Evolutionary conservation across 2,113 vertebrate genomes (phyloP), one percentile per base, ranked within the genome.

Genomic region (Petromus typicus): DNA sequence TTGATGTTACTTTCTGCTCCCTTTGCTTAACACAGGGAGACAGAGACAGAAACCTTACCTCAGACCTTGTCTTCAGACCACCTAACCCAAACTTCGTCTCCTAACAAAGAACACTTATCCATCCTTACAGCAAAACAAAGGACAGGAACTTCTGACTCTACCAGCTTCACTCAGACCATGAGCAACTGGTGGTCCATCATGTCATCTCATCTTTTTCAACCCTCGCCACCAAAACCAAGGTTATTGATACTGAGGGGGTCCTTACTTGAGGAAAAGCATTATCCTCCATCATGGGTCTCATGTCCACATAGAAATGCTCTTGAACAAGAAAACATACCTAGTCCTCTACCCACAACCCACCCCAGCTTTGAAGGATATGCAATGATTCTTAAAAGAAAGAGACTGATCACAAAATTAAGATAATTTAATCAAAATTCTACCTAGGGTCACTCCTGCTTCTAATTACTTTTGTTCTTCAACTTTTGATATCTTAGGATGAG

Each of bases 351-450:
- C 17, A 43, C 20, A 1, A 2, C 22, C 27, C 12, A 12, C 10
- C 17, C 73, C 23, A 89, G 9, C 71, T 86, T 79, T 16, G 32
- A 11, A 90, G 48, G 14, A 32, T 27, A 83, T 0, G 5, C 57
- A n/a, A n/a, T n/a, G n/a, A n/a, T n/a, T n/a, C n/a, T n/a, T n/a
- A n/a, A n/a, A n/a, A n/a, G n/a, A n/a, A n/a, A n/a, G n/a, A n/a
- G n/a, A n/a, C n/a, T n/a, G n/a, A n/a, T n/a, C n/a, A n/a, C n/a
- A 89, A 43, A n/a, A 63, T n/a, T 75, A 67, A 75, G 7, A 67
- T 76, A 27, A 82, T 11, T 61, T 91, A 89, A 43, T 89, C 85
- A 71, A 90, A 66, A 82, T 78, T 95, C 71, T 87, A 90, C 17
- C 48, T 73, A 71, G 30, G 12, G 59, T 37, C 25, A 78, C 69